Evolutionary conservation across 2,113 vertebrate genomes (phyloP).

Genomic region (Semicossyphus pulcher): DNA sequence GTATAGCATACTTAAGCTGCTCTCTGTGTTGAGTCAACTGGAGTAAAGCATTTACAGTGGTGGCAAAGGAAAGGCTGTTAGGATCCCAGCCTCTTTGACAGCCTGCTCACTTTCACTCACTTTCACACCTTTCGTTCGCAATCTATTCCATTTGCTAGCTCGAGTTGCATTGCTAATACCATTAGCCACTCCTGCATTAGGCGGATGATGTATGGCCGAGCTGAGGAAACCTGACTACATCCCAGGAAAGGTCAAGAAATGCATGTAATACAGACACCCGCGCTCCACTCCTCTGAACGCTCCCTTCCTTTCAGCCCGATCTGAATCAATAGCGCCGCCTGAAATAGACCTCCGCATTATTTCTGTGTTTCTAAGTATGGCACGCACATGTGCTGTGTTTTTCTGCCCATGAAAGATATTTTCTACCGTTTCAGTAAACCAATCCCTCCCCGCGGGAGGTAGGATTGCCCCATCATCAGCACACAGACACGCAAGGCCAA

Average conservation of each 20-base stretch:
- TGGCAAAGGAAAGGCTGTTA: too few relatives aligned
- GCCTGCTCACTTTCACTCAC: slow-evolving; percentile 27
- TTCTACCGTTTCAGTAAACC: slow-evolving; percentile 63
- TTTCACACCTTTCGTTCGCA: slow-evolving; percentile 66
- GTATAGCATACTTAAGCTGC: background rate
- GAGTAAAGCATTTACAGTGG: slow-evolving; percentile 24
- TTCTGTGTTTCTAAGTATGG: slow-evolving; percentile 72
- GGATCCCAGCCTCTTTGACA: too few relatives aligned
- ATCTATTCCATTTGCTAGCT: slow-evolving; percentile 61
- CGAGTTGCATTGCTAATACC: slow-evolving; percentile 70
- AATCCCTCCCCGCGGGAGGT: slow-evolving; percentile 25
- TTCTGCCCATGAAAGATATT: slow-evolving; percentile 40
- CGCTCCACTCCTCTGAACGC: slow-evolving; percentile 46
- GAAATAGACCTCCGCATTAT: slow-evolving; percentile 74
- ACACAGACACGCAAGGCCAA: slow-evolving; percentile 19
- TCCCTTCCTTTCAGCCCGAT: slow-evolving; percentile 50
- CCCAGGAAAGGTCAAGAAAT: slow-evolving; percentile 74
- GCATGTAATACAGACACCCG: slow-evolving; percentile 68
- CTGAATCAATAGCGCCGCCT: slow-evolving; percentile 72
- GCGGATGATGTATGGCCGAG: slow-evolving; percentile 64
- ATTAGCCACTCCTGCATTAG: slow-evolving; percentile 70
- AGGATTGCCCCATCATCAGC: slow-evolving; percentile 58
- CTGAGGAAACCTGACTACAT: slow-evolving; percentile 76
- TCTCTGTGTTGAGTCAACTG: slow-evolving; percentile 24
- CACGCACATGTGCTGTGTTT: slow-evolving; percentile 51